Percentiles rank a stretch among this genome's conserved stretches.
phyloP scores from a whole-genome alignment of 2,113 vertebrate species.

The Perca flavescens region DNA sequence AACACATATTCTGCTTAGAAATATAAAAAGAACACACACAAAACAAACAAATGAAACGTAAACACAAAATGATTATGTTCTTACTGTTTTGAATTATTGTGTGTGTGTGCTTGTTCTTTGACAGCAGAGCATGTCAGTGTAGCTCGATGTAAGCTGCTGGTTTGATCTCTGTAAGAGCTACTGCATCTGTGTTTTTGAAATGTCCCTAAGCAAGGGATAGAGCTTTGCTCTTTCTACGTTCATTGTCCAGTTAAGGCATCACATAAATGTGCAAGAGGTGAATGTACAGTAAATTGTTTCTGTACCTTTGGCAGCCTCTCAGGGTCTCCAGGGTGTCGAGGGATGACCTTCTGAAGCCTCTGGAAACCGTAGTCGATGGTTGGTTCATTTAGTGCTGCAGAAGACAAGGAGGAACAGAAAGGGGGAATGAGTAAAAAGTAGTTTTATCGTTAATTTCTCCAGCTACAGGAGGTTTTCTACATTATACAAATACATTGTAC shows the following conservation, averaged over 20 bases:
- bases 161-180: constrained; percentile 29
- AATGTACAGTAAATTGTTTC: background rate
- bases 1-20: constrained; percentile 37
- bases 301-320: constrained; percentile 95
- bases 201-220: background rate
- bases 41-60: constrained; percentile 30
- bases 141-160: background rate
- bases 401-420: constrained; percentile 34
- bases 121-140: constrained; percentile 36
- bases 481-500: background rate
- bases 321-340: constrained; percentile 94
- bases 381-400: constrained; percentile 94
- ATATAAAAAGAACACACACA: constrained; percentile 48
- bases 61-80: constrained; percentile 19
- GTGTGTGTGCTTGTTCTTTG: constrained; percentile 79
- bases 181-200: constrained; percentile 15
- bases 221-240: background rate
- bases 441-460: background rate
- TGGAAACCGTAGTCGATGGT: constrained; percentile 99
- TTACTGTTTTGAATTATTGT: constrained; percentile 16
- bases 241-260: background rate
- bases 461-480: too few species aligned
- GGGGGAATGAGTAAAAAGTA: constrained; percentile 14
- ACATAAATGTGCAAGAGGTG: constrained; percentile 4
- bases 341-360: constrained; percentile 96